Conservation (phyloP, 2,797 vertebrate species). For the Halcyon smyrnensis region DNA sequence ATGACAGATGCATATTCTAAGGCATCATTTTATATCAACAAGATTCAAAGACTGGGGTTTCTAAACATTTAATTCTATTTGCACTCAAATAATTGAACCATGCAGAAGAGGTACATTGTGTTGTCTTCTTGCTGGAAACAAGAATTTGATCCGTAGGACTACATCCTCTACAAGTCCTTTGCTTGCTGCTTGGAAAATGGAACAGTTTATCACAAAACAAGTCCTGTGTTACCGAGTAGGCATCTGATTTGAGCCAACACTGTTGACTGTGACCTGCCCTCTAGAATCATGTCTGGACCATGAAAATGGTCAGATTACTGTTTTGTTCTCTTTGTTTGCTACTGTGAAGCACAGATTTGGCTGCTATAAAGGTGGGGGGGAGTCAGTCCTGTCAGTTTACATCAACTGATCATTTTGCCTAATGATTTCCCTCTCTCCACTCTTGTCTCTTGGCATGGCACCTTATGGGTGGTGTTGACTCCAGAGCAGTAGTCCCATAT, state of each 20-base stretch:
- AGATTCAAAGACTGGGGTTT: background rate
- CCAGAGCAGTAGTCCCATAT: background rate
- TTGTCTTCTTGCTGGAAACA: background rate
- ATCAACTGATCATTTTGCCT: background rate
- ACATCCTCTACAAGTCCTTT: background rate
- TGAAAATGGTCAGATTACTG: background rate
- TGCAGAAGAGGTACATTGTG: background rate
- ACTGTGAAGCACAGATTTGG: background rate
- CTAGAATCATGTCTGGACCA: background rate
- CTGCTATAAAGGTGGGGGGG: background rate
- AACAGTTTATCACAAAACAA: background rate
- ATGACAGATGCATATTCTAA: background rate
- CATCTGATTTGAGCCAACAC: background rate
- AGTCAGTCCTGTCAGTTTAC: background rate
- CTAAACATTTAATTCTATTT: background rate
- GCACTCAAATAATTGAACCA: background rate
- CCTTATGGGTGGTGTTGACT: background rate
- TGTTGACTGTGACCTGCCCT: background rate
- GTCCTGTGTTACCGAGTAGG: background rate
- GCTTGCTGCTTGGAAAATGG: background rate
- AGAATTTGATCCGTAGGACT: background rate
- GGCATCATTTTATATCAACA: background rate
- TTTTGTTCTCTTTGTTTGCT: background rate
- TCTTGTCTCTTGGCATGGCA: background rate
- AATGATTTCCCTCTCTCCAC: background rate